Base-by-base conservation (phyloP, 2,113 vertebrate genomes). In the Chlorodrepanis virens region DNA sequence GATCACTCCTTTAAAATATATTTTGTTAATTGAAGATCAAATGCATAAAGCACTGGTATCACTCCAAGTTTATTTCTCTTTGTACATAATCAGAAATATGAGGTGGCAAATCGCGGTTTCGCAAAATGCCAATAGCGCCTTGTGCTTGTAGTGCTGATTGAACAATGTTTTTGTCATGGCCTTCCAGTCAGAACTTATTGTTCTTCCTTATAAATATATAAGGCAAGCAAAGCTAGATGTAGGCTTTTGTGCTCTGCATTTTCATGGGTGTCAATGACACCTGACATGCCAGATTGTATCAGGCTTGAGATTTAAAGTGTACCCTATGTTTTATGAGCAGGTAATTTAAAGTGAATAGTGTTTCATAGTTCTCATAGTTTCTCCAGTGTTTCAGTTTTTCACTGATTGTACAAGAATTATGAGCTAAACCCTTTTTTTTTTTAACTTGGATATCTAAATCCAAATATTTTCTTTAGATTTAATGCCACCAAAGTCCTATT, bases 321-420 rank as follows among this genome's bases (percentile, higher is more conserved):
- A 84, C 33, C 40, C 29, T 89, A 33, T 94, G 47, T 83, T 94
- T 96, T 85, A 82, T 72, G 39, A 95, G 6, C 52, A 93, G 68
- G 65, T 82, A 17, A 82, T 95, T 94, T 93, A 72, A 67, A 92
- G 14, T 79, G 61, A 94, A 50, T 53, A 78, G 64, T 86, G 35
- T 25, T 59, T 59, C 57, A 35, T 11, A 35, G 9, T 16, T 35
- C 22, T 20, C 15, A 35, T 17, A 44, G 9, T 24, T 86, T 63
- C 37, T 78, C 4, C 65, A 79, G 44, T 74, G 22, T 74, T 97
- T 71, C 54, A 78, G 9, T 81, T 60, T 93, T 69, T 52, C 39
- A 64, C 52, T 93, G 86, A 64, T 31, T 89, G 22, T 82, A 10
- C 6, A 52, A 31, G 24, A 82, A 79, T 28, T 78, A n/a, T 40